Conservation (phyloP, 2,113 vertebrate genomes). For the Corythornis madagascariensis region DNA sequence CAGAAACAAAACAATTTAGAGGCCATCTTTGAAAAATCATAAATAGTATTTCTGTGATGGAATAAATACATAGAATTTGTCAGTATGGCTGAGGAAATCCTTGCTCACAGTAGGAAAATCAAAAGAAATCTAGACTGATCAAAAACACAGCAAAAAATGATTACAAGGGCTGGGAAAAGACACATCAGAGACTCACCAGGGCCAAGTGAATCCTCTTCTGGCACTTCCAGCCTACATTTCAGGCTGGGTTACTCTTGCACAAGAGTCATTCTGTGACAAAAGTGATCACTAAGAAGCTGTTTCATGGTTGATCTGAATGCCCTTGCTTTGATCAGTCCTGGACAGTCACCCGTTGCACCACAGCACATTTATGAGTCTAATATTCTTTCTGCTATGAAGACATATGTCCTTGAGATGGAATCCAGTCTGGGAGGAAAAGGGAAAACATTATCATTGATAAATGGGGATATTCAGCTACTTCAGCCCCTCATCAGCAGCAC, state of each 20-base stretch:
- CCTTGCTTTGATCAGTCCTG: constrained; percentile 52
- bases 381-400: constrained; percentile 64
- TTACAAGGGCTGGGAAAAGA: neutral
- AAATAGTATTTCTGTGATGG: neutral
- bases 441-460: constrained; percentile 52
- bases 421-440: constrained; percentile 36
- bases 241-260: neutral
- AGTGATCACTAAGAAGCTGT: neutral
- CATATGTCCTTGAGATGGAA: constrained; percentile 67
- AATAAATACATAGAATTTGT: neutral
- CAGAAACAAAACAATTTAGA: neutral
- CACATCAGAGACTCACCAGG: neutral
- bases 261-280: neutral
- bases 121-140: neutral
- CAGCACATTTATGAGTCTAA: constrained; percentile 63
- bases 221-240: neutral
- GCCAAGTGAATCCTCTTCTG: neutral
- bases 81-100: neutral
- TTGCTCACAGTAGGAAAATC: neutral
- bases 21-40: constrained; percentile 37
- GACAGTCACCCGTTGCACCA: constrained; percentile 17
- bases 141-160: neutral
- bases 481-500: constrained; percentile 6
- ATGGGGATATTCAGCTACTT: constrained; percentile 39
- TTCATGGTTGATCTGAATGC: constrained; percentile 59